phyloP scores from a whole-genome alignment of 2,113 vertebrate species.

The Tichodroma muraria region DNA sequence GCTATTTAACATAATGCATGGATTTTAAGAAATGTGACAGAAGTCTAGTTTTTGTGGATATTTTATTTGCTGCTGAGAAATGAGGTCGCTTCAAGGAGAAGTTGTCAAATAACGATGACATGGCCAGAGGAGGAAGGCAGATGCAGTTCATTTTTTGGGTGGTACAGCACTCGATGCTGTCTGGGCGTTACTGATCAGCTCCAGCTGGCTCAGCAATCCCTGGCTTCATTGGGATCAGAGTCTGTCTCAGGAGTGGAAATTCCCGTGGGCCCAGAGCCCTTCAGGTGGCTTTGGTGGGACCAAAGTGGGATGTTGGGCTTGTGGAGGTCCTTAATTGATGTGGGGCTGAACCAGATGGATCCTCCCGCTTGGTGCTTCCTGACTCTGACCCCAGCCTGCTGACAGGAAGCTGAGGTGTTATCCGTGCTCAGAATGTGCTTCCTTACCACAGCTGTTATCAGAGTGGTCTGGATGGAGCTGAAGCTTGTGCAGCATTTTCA shows the following conservation, averaged over 20 bases:
- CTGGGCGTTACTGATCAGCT: neutral
- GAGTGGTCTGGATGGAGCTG: neutral
- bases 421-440: neutral
- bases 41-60: neutral
- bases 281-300: neutral
- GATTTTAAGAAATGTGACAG: neutral
- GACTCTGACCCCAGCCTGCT: neutral
- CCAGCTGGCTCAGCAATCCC: neutral
- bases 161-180: too few species aligned
- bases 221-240: neutral
- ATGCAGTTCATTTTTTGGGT: neutral
- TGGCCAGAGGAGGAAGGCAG: neutral
- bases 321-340: accelerated
- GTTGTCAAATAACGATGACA: neutral
- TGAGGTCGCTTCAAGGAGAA: neutral
- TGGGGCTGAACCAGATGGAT: neutral
- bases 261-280: neutral
- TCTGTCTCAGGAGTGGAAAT: neutral
- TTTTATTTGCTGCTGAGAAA: neutral
- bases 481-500: neutral
- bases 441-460: neutral
- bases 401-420: neutral
- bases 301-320: neutral
- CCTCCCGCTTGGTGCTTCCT: neutral
- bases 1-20: neutral